Evolutionary conservation across 2,113 vertebrate species (phyloP).

Genomic region (Reinhardtius hippoglossoides): DNA sequence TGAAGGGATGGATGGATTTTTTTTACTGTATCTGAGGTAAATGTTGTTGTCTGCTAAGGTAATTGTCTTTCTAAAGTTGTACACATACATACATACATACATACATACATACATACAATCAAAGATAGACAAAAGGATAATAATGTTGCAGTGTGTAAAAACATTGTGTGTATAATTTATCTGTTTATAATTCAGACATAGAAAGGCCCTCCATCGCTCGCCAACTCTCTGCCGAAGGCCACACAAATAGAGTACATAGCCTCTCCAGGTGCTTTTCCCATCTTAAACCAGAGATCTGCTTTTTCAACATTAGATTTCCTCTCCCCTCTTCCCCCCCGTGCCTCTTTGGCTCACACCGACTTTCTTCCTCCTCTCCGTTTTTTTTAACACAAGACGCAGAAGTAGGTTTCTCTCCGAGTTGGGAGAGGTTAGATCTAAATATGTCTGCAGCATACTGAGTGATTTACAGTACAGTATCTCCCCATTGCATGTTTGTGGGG

Average conservation of each 20-base stretch:
- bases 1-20: too few species aligned
- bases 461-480: constrained; percentile 46
- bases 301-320: constrained; percentile 46
- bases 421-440: constrained; percentile 39
- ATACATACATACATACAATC: background rate
- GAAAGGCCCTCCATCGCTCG: background rate
- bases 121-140: background rate
- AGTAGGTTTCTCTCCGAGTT: constrained; percentile 48
- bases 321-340: constrained; percentile 21
- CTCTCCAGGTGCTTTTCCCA: constrained; percentile 43
- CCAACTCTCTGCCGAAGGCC: constrained; percentile 27
- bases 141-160: too few species aligned
- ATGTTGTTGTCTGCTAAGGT: background rate
- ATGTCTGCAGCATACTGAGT: constrained; percentile 28
- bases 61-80: background rate
- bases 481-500: constrained; percentile 14
- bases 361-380: constrained; percentile 9
- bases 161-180: background rate
- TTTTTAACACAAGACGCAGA: background rate
- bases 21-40: too few species aligned
- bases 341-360: constrained; percentile 23
- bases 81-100: too few species aligned
- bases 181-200: constrained; percentile 21
- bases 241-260: constrained; percentile 18
- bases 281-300: constrained; percentile 37